Evolutionary conservation across 2,113 vertebrate genomes (phyloP), one percentile per base, ranked within the genome.

Genomic region (Eublepharis macularius): DNA sequence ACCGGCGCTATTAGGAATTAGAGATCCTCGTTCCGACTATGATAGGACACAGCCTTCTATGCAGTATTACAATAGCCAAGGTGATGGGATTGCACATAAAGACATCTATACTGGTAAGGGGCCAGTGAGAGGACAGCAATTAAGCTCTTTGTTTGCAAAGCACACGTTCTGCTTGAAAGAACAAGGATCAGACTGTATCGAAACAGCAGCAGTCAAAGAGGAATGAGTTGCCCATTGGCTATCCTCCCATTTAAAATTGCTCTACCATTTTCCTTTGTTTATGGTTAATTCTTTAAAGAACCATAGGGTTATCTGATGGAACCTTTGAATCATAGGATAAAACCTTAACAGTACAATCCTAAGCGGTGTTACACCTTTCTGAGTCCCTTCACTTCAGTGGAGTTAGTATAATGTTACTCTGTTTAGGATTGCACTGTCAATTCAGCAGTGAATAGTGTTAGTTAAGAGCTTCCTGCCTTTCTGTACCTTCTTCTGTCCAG

Each of bases 41-140:
- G 98, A 98, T 92, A 97, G 97, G 93, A 96, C 97, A 8, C 98
- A 97, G 93, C 96, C 98, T 90, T 96, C 98, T 98, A 97, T 99
- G 98, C 98, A 99, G 97, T 98, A 98, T 97, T 99, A 98, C 94
- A 98, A 97, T 90, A 98, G 95, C 97, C 98, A 98, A 95, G 98
- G 97, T 45, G 98, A 99, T 87, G 94, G 96, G 95, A 96, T 96
- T 88, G 89, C 96, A 79, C 97, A 98, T 76, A 99, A 98, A 97
- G 97, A 97, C 89, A 97, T 98, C 80, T 98, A 98, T 90, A 97
- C 97, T 96, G 98, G 98, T 99, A 97, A 95, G 96, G 57, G 0
- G 24, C 73, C 85, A 24, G 80, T 77, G 1, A 81, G 82, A 72
- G 76, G 66, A 86, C 72, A 57, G 80, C 14, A 39, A 82, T 26